Conservation (phyloP, 1,140 invertebrate species). For the Aphidius ervi region DNA sequence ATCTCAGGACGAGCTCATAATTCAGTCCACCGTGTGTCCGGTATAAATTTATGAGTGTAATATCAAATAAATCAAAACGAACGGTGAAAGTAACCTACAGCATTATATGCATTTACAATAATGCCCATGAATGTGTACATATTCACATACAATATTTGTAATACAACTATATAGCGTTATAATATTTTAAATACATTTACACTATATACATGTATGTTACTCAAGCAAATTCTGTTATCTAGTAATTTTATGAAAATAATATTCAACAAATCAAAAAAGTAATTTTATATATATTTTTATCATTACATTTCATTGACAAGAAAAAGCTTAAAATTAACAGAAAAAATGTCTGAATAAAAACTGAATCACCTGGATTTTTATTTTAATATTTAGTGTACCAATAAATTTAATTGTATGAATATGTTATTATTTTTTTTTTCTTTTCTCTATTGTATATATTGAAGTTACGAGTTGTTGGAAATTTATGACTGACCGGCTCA, state of each 20-base stretch:
- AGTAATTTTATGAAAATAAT: too few relatives aligned
- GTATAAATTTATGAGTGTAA: slow-evolving; percentile 24
- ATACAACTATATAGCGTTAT: not conserved
- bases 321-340: too few relatives aligned
- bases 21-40: slow-evolving; percentile 23
- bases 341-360: too few relatives aligned
- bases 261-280: too few relatives aligned
- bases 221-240: not conserved
- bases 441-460: too few relatives aligned
- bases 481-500: slow-evolving; percentile 55
- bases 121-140: not conserved
- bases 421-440: too few relatives aligned
- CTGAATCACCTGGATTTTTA: too few relatives aligned
- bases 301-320: too few relatives aligned
- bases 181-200: slow-evolving; percentile 1
- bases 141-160: not conserved
- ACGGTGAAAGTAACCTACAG: slow-evolving; percentile 22
- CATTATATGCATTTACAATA: not conserved
- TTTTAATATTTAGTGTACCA: too few relatives aligned
- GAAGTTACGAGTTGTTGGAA: slow-evolving; percentile 32
- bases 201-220: not conserved
- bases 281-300: too few relatives aligned
- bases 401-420: too few relatives aligned
- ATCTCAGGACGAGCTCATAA: slow-evolving; percentile 23
- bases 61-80: slow-evolving; percentile 19